phyloP scores from a whole-genome alignment of 2,888 invertebrate genomes.

The Trachelus tabidus region DNA sequence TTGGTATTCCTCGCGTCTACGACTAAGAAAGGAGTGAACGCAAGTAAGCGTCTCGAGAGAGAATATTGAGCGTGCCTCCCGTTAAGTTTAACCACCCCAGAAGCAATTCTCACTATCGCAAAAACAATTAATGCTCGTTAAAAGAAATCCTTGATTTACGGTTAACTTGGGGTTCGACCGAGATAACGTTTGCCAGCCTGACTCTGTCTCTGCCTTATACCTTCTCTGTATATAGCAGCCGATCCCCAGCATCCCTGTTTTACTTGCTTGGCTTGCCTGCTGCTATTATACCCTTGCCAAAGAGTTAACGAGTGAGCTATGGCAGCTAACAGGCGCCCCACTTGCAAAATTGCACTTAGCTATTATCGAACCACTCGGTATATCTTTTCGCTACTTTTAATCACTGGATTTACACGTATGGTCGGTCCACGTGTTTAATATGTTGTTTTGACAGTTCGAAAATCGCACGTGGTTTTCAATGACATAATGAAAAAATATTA shows the following conservation, averaged over 20 bases:
- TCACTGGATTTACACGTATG: not conserved
- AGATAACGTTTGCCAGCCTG: constrained; percentile 55
- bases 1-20: not conserved
- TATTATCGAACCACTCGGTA: constrained; percentile 39
- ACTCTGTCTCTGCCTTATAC: constrained; percentile 7
- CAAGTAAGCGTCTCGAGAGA: constrained; percentile 31
- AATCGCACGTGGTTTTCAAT: no score
- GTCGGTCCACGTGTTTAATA: no score
- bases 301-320: constrained; percentile 47
- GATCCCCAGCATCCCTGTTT: constrained; percentile 3
- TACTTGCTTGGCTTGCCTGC: not conserved
- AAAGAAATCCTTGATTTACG: constrained; percentile 66
- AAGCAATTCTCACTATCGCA: constrained; percentile 60
- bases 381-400: constrained; percentile 11
- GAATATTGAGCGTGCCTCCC: constrained; percentile 28
- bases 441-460: no score
- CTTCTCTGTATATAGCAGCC: not conserved
- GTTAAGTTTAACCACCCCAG: constrained; percentile 46
- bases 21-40: constrained; percentile 30
- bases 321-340: constrained; percentile 16
- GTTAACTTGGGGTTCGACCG: constrained; percentile 44
- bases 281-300: not conserved
- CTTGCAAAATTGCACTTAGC: constrained; percentile 36
- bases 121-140: constrained; percentile 66
- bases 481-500: no score